These are phyloP conservation scores for Thamnophis elegans DNA, from an alignment of 2,797 vertebrate species.

Conservation along the genomic window DNA sequence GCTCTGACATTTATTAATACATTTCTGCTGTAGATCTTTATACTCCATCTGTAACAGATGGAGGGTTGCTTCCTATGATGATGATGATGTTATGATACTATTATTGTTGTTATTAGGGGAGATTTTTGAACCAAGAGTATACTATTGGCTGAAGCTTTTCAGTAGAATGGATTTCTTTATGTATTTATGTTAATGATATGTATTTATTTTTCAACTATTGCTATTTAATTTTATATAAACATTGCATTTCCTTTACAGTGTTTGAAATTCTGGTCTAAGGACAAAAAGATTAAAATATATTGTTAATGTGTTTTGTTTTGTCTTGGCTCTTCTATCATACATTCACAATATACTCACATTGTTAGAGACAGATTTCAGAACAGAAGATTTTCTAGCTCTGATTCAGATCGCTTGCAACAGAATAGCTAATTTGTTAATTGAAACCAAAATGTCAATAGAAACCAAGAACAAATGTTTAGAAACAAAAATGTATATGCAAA, in stretches of 20 bases:
- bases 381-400: conserved; percentile 21
- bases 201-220: conserved; percentile 96
- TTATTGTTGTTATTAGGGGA: conserved; percentile 23
- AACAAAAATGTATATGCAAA: conserved; percentile 40
- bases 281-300: conserved; percentile 86
- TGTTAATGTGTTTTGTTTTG: conserved; percentile 76
- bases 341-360: conserved; percentile 49
- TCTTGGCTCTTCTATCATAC: conserved; percentile 58
- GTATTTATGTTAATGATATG: conserved; percentile 93
- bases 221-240: conserved; percentile 92
- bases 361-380: conserved; percentile 50
- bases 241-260: conserved; percentile 77
- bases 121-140: conserved; percentile 79
- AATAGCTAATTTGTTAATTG: conserved; percentile 40
- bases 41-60: conserved; percentile 66
- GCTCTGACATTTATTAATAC: conserved; percentile 62
- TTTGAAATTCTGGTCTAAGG: conserved; percentile 76
- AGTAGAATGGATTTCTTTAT: conserved; percentile 78
- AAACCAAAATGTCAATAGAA: conserved; percentile 44
- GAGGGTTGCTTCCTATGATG: conserved; percentile 64
- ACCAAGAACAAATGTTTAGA: background rate
- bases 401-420: conserved; percentile 23
- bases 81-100: background rate
- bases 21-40: conserved; percentile 56
- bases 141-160: conserved; percentile 83